A percentile compares a stretch with the other conserved stretches of the same genome.
These are phyloP conservation scores for Indicator indicator DNA, from an alignment of 2,113 vertebrate genomes.

Conservation along the genomic window DNA sequence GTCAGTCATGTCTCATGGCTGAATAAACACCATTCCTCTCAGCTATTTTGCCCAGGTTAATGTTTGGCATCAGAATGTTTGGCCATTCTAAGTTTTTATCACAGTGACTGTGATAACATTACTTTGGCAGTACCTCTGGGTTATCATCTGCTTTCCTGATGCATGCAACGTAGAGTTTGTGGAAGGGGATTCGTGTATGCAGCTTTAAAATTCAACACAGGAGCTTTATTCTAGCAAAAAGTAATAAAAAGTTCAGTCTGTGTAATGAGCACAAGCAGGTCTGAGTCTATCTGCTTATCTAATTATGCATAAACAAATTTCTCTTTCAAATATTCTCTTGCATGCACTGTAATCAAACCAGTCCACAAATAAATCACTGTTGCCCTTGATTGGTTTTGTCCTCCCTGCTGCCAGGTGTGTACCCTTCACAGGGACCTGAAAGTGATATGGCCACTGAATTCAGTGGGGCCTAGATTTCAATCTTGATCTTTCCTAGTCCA, in stretches of 20 bases:
- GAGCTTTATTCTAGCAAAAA: neutral
- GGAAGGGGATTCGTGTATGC: neutral
- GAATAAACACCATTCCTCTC: neutral
- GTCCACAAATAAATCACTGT: constrained; percentile 34
- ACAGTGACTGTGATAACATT: neutral
- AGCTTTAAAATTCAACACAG: constrained; percentile 10
- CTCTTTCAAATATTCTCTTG: constrained; percentile 39
- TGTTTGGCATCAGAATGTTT: constrained; percentile 6
- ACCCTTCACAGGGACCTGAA: neutral
- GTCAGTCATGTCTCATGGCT: neutral
- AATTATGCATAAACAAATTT: constrained; percentile 45
- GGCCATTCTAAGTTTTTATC: constrained; percentile 11
- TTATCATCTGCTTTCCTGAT: constrained; percentile 3
- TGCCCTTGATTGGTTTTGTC: constrained; percentile 56
- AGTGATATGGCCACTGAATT: neutral
- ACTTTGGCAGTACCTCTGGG: neutral
- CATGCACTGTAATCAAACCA: constrained; percentile 36
- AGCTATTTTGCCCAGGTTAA: constrained; percentile 36
- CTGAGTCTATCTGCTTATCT: constrained; percentile 12
- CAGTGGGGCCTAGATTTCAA: constrained; percentile 12
- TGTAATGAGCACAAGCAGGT: neutral
- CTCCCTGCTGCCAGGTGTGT: neutral
- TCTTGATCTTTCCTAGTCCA: constrained; percentile 9
- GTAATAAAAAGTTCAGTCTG: neutral
- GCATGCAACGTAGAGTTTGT: neutral